A percentile compares a stretch with the other conserved stretches of the same genome.
Conservation (phyloP, 2,888 invertebrate genomes). For the Coremacera marginata region DNA sequence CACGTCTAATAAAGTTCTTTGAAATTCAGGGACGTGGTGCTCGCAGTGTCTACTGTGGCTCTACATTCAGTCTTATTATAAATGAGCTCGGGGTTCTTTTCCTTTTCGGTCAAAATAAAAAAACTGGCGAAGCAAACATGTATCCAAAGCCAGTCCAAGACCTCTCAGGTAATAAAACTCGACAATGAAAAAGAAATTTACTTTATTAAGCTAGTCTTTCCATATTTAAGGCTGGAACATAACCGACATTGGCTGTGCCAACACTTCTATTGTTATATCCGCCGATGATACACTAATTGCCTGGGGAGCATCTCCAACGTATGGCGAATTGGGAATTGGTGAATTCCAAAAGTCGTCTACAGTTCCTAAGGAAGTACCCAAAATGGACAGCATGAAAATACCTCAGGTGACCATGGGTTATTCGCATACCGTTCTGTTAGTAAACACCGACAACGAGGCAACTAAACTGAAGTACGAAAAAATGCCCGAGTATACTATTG, state of each 20-base stretch:
- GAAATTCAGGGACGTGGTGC: slow-evolving; percentile 88
- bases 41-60: slow-evolving; percentile 85
- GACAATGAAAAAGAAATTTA: neutral
- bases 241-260: slow-evolving; percentile 83
- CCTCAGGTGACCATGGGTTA: slow-evolving; percentile 86
- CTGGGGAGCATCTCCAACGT: slow-evolving; percentile 95
- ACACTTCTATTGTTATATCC: slow-evolving; percentile 86
- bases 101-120: slow-evolving; percentile 92
- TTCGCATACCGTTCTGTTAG: slow-evolving; percentile 82
- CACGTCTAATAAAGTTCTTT: slow-evolving; percentile 88
- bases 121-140: slow-evolving; percentile 96
- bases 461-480: slow-evolving; percentile 72
- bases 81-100: slow-evolving; percentile 81
- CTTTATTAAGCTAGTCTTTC: neutral
- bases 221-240: slow-evolving; percentile 84
- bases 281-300: slow-evolving; percentile 92
- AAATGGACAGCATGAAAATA: slow-evolving; percentile 81
- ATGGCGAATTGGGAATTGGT: slow-evolving; percentile 92
- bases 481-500: slow-evolving; percentile 71
- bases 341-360: slow-evolving; percentile 90
- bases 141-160: slow-evolving; percentile 96
- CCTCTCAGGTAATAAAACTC: slow-evolving; percentile 73
- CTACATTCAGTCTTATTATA: slow-evolving; percentile 87
- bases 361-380: slow-evolving; percentile 86
- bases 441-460: slow-evolving; percentile 71